These are phyloP conservation scores for Cheilosia vulpina DNA, from an alignment of 2,888 invertebrate genomes.

Conservation along the genomic window DNA sequence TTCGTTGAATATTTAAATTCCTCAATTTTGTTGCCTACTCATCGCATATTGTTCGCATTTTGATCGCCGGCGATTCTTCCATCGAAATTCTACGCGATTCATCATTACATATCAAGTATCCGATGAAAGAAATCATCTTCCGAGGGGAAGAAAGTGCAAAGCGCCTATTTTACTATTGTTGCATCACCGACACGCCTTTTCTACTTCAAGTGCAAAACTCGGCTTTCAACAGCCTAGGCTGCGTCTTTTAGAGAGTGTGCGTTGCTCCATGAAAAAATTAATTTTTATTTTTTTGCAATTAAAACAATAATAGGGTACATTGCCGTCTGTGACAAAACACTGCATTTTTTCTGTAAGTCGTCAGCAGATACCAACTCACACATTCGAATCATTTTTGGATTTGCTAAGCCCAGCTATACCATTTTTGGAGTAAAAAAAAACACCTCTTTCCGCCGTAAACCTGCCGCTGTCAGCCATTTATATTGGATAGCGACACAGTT, in stretches of 20 bases:
- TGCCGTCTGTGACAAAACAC: not conserved
- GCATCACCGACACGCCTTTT: too few relatives aligned
- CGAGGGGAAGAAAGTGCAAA: too few relatives aligned
- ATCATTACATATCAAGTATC: too few relatives aligned
- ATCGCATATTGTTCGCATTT: too few relatives aligned
- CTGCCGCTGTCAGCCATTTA: slow-evolving; percentile 22
- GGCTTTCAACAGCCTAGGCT: not conserved
- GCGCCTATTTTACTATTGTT: too few relatives aligned
- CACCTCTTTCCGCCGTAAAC: too few relatives aligned
- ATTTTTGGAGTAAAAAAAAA: not conserved
- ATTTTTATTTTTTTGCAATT: accelerated
- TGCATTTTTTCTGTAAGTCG: not conserved
- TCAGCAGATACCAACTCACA: not conserved
- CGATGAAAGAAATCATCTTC: too few relatives aligned
- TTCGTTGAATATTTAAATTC: too few relatives aligned
- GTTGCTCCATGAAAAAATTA: too few relatives aligned
- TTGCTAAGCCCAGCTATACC: not conserved
- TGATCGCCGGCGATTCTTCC: too few relatives aligned
- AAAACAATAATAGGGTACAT: not conserved
- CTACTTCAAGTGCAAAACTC: not conserved
- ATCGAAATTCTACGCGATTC: too few relatives aligned
- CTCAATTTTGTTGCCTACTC: too few relatives aligned
- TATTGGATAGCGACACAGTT: slow-evolving; percentile 13
- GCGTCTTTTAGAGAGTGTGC: not conserved
- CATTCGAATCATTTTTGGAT: not conserved